Conservation (phyloP, 2,888 invertebrate genomes). For the Diplazon laetatorius region DNA sequence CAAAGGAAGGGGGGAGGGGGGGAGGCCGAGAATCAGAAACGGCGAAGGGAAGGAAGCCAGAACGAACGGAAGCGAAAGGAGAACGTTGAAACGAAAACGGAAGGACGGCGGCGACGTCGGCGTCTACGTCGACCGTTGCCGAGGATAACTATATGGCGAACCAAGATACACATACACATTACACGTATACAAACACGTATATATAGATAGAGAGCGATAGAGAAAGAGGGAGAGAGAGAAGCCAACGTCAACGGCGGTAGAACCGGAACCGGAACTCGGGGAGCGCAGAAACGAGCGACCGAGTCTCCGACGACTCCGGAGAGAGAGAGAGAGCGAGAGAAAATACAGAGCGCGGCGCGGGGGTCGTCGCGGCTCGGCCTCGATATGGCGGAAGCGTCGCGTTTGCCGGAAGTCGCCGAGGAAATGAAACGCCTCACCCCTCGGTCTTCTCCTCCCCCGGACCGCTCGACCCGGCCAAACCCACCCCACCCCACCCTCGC, state of each 20-base stretch:
- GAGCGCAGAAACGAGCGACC: constrained; percentile 75
- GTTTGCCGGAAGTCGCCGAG: constrained; percentile 82
- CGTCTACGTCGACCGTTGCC: constrained; percentile 51
- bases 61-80: constrained; percentile 76
- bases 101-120: constrained; percentile 65
- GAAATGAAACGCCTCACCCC: constrained; percentile 81
- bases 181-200: too few species aligned
- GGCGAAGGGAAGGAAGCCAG: constrained; percentile 68
- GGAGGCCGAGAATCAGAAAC: constrained; percentile 44
- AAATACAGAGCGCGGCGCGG: constrained; percentile 35
- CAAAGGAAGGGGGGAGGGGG: constrained; percentile 12
- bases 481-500: not conserved
- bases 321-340: constrained; percentile 58
- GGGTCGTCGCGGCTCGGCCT: constrained; percentile 53
- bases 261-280: constrained; percentile 78
- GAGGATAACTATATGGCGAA: too few species aligned
- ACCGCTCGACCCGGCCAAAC: constrained; percentile 25
- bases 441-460: constrained; percentile 59
- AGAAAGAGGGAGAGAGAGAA: constrained; percentile 33
- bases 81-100: constrained; percentile 75
- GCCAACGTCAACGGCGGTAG: constrained; percentile 63
- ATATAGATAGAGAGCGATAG: constrained; percentile 53
- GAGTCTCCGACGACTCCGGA: constrained; percentile 67
- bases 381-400: constrained; percentile 81
- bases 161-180: too few species aligned